Conservation (phyloP, 2,888 invertebrate genomes). For the Chymomyza amoena region DNA sequence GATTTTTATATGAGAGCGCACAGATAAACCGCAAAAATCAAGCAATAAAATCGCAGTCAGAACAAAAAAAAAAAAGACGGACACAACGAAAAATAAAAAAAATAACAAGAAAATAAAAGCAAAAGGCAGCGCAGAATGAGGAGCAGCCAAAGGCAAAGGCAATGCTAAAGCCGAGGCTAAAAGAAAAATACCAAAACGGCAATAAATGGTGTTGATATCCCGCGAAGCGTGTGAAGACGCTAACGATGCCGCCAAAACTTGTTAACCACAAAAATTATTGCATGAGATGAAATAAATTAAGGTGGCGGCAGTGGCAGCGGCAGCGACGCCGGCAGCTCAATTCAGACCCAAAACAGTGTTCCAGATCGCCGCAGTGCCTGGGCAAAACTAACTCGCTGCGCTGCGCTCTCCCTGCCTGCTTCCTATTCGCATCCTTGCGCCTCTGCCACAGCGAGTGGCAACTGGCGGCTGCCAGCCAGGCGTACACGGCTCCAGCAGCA, state of each 20-base stretch:
- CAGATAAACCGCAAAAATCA: constrained; percentile 75
- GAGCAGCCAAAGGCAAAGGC: constrained; percentile 43
- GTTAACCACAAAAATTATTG: constrained; percentile 77
- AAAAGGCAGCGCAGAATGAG: constrained; percentile 48
- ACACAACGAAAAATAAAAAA: constrained; percentile 13
- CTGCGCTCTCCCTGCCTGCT: constrained; percentile 37
- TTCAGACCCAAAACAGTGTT: background rate
- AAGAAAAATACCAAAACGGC: constrained; percentile 73
- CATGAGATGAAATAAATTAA: constrained; percentile 76
- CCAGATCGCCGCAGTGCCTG: constrained; percentile 18
- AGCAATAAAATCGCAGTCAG: constrained; percentile 67
- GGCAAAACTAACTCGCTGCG: constrained; percentile 59
- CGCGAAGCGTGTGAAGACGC: constrained; percentile 77
- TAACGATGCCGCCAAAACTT: constrained; percentile 77
- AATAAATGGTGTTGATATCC: constrained; percentile 76
- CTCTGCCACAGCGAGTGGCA: constrained; percentile 29
- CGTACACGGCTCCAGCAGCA: constrained; percentile 57
- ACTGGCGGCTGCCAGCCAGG: constrained; percentile 65
- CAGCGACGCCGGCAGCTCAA: constrained; percentile 23
- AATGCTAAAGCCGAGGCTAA: constrained; percentile 34
- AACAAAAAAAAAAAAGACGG: constrained; percentile 32
- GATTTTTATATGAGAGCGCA: constrained; percentile 75
- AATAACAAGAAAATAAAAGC: constrained; percentile 15
- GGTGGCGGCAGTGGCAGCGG: constrained; percentile 72
- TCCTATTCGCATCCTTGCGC: constrained; percentile 71